Evolutionary conservation across 2,888 invertebrate genomes (phyloP), one percentile per base, ranked within the genome.

Genomic region (Cheilosia pagana): DNA sequence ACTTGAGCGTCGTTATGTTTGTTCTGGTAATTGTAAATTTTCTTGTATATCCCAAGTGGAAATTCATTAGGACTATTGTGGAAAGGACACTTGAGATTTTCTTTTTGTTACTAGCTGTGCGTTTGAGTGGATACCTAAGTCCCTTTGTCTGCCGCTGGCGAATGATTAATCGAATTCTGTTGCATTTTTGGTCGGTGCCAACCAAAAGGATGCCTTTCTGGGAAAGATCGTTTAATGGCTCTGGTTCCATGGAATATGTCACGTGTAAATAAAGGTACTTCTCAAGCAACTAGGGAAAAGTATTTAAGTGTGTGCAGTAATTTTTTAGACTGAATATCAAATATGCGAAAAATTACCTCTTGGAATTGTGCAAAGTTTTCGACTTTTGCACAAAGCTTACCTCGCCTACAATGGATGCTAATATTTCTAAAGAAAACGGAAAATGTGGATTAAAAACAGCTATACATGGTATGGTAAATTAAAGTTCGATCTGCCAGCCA

Each of bases 51-150:
- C 70, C 23, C 71, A 75, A 71, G 79, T 67, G 70, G 53, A 70
- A 23, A 23, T 75, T 71, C 81, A 85, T 85, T 85, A 81, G 78
- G 85, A 50, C 85, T 53, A 67, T 85, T 75, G 85, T 85, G 16
- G 25, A 60, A 79, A 72, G 55, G 71, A 85, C 79, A 85, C 85
- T 81, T 48, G 23, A 71, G 16, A 35, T 62, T n/a, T n/a, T 35
- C 4, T 4, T 35, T 35, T 81, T 76, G 81, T 81, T 75, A 8
- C 39, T 25, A 55, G 45, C 43, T 19, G 31, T 35, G 16, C 43
- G 31, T 48, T 67, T 67, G 45, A 68, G 25, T 41, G 68, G 67
- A 68, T n/a, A n/a, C n/a, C n/a, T n/a, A n/a, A 43, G 71, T 63
- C 28, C 19, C 39, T 62, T 67, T 70, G 43, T 50, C 14, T 41